phyloP scores from a whole-genome alignment of 1,140 invertebrate genomes.

The Diabrotica undecimpunctata region DNA sequence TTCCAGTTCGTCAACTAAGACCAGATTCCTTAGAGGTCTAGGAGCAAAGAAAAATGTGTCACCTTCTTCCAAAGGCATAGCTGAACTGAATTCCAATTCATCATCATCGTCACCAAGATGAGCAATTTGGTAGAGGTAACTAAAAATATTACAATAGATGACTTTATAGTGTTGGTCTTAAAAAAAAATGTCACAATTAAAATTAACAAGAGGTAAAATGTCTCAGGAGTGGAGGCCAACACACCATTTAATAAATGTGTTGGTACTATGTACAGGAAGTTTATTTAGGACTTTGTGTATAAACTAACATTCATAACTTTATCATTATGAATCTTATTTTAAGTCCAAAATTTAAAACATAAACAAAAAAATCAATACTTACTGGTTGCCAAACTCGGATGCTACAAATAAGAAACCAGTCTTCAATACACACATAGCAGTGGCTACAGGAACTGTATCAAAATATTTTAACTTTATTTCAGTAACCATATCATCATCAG shows the following conservation, averaged over 20 bases:
- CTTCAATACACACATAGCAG: conserved; percentile 95
- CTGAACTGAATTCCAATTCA: conserved; percentile 97
- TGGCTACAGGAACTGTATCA: conserved; percentile 96
- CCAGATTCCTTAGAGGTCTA: conserved; percentile 88
- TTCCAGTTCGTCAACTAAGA: conserved; percentile 97
- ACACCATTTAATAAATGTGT: conserved; percentile 4
- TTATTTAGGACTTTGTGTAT: conserved; percentile 10
- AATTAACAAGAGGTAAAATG: neutral
- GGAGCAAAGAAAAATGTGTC: conserved; percentile 99
- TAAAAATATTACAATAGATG: conserved; percentile 46
- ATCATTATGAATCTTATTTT: too few relatives aligned
- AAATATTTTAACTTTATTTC: conserved; percentile 99
- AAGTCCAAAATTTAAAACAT: too few relatives aligned
- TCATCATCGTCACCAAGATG: conserved; percentile 99
- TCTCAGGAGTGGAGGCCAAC: conserved; percentile 10
- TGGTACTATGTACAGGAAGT: conserved; percentile 17
- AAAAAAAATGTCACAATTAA: too few relatives aligned
- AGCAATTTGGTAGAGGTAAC: conserved; percentile 97
- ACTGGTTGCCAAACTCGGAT: conserved; percentile 99
- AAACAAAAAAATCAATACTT: conserved; percentile 53
- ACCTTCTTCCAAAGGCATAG: conserved; percentile 96
- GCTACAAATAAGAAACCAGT: conserved; percentile 99
- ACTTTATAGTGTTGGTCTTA: neutral
- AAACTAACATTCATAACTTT: too few relatives aligned
- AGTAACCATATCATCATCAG: conserved; percentile 96